A percentile compares a stretch with the other conserved stretches of the same genome.
These are phyloP conservation scores for Cynocephalus volans DNA, from an alignment of 2,113 vertebrate species.

Conservation along the genomic window DNA sequence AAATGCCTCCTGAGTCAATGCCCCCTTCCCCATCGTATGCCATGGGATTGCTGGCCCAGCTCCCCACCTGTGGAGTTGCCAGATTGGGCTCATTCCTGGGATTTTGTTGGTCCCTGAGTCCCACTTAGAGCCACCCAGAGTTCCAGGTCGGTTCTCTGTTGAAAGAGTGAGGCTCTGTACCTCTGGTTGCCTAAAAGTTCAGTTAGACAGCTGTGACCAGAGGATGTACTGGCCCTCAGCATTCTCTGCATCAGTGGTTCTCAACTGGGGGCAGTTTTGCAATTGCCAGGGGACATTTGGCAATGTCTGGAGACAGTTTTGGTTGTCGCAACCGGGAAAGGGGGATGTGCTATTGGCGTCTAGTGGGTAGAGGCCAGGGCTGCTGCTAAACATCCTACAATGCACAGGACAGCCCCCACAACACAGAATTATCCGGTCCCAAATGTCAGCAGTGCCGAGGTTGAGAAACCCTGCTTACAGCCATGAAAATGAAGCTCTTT, in stretches of 20 bases:
- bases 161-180: background rate
- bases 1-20: background rate
- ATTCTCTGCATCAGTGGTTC: background rate
- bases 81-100: background rate
- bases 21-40: fast-evolving
- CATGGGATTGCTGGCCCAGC: background rate
- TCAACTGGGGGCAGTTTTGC: background rate
- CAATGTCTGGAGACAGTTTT: background rate
- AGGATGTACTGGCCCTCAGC: background rate
- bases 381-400: fast-evolving
- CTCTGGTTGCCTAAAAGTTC: background rate
- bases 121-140: background rate
- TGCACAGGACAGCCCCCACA: background rate
- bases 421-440: background rate
- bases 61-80: background rate
- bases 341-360: background rate
- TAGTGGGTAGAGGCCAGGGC: background rate
- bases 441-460: background rate
- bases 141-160: background rate
- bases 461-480: background rate
- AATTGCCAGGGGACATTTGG: background rate
- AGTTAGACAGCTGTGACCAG: background rate
- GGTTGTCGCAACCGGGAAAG: background rate
- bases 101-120: fast-evolving
- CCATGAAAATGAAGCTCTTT: background rate